Base-by-base conservation (phyloP, 2,113 vertebrate genomes). In the Muntiacus muntjak region DNA sequence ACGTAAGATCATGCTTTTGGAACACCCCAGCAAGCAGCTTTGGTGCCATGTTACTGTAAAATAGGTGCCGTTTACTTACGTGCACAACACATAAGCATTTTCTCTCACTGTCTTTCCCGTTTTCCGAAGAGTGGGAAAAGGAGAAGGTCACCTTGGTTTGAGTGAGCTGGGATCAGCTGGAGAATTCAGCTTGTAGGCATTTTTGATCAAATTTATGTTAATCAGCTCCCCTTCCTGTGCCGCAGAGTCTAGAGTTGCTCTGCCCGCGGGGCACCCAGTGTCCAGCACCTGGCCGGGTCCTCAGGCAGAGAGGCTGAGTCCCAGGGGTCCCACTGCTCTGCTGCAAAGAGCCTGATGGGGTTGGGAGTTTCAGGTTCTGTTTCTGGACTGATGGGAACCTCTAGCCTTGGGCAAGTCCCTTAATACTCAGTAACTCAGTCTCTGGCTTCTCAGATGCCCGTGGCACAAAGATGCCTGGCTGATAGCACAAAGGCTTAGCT, bases 181-280 rank as follows among this genome's bases (percentile, higher is more conserved):
- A 86, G 45, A 94, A 93, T 47, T 40, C 17, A n/a, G 64, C 36
- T 78, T 89, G 64, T 23, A 76, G 74, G 28, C 43, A 16, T 86
- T 87, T 92, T 82, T 15, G 1, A n/a, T 14, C n/a, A 88, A 79
- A 87, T 28, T 79, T 28, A 21, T 50, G 13, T 30, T 40, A 26
- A 8, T 50, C 64, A 55, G 3, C 16, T 7, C 2, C 5, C 16
- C 11, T 4, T 5, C 0, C 54, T 6, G 8, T 2, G 25, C 17
- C 86, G 86, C n/a, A 71, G 57, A 64, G 7, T 86, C 47, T 40
- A 40, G 67, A 36, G n/a, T 55, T n/a, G n/a, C 58, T 58, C 43
- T 58, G 23, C 30, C 54, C 0, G n/a, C 6, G 21, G 26, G 17
- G 1, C 7, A n/a, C 33, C 0, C 19, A 6, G 23, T 71, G 15